phyloP scores from a whole-genome alignment of 2,888 invertebrate genomes.

The Malthinus flaveolus region DNA sequence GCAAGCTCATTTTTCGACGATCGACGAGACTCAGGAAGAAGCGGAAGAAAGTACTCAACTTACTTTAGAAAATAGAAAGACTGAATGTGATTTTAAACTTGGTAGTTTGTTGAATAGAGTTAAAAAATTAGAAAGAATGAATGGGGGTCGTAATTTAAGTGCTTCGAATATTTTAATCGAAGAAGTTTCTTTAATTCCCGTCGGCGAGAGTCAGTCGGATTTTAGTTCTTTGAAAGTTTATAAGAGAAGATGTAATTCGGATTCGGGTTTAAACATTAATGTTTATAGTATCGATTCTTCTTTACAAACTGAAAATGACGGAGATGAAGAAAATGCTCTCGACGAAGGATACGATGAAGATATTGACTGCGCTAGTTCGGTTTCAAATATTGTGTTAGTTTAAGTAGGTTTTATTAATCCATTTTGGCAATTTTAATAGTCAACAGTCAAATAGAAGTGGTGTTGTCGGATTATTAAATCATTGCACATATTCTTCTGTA shows the following conservation, averaged over 20 bases:
- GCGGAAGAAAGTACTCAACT: slow-evolving; percentile 26
- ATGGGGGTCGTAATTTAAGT: slow-evolving; percentile 17
- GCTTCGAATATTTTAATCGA: slow-evolving; percentile 44
- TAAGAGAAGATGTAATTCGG: slow-evolving; percentile 44
- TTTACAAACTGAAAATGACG: slow-evolving; percentile 48
- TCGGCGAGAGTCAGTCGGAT: slow-evolving; percentile 51
- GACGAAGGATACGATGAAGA: slow-evolving; percentile 91
- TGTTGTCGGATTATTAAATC: slow-evolving; percentile 9
- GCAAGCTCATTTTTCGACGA: slow-evolving; percentile 33
- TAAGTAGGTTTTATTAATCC: slow-evolving; percentile 29
- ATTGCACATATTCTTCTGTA: slow-evolving; percentile 14
- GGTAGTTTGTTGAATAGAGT: slow-evolving; percentile 50
- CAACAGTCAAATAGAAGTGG: not conserved
- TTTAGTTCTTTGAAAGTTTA: slow-evolving; percentile 55
- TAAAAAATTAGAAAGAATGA: slow-evolving; percentile 45
- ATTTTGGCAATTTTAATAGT: not conserved
- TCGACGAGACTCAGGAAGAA: slow-evolving; percentile 34
- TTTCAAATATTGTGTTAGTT: slow-evolving; percentile 51
- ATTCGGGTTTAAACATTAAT: slow-evolving; percentile 51
- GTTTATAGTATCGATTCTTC: slow-evolving; percentile 57
- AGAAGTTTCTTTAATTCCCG: slow-evolving; percentile 53
- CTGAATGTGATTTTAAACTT: slow-evolving; percentile 53
- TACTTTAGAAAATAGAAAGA: slow-evolving; percentile 43
- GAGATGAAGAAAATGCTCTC: slow-evolving; percentile 64
- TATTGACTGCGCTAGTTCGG: slow-evolving; percentile 56